Base-by-base conservation (phyloP, 2,888 invertebrate genomes). In the Scaptomyza tumidula region DNA sequence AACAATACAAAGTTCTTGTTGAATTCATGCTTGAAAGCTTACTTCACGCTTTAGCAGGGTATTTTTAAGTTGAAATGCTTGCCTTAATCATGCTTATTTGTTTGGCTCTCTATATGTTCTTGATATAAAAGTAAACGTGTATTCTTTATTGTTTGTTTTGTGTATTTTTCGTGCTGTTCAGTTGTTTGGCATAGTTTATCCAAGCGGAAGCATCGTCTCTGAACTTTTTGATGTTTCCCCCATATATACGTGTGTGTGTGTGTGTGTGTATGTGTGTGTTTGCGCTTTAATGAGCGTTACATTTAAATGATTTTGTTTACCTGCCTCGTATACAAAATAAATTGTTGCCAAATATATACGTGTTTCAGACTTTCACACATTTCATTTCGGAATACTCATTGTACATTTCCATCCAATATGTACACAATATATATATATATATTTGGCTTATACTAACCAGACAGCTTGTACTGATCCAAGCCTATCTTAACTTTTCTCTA, bases 171-270 rank as follows among this genome's bases (percentile, higher is more conserved):
- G 48, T 56, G 46, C 48, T 60, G 44, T 49, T 71, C 41, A 50
- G 24, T 54, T 71, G 53, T 46, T 46, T 44, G 59, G 44, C 54
- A 35, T 61, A 64, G 73, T 64, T 59, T 62, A 33, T 29, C 53
- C 57, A 48, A 62, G 65, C 82, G 82, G 88, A 88, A 88, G 83
- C 73, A 80, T 77, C 52, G 74, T 63, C 76, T 80, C 80, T 72
- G 70, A 80, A 80, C 86, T 68, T 68, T 78, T 76, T 56, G 0
- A 31, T 71, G 14, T 31, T 37, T 37, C 9, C 31, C 31, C 19
- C 19, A 19, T 31, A 54, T 49, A 6, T 44, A 1, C 39, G 33
- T 49, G 5, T 44, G 1, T 44, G 33, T 49, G 35, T 74, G 57
- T 81, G 67, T 82, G n/a, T n/a, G n/a, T 49, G 5, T 44, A 1